phyloP scores from a whole-genome alignment of 2,888 invertebrate genomes.

The Lymantria dispar region DNA sequence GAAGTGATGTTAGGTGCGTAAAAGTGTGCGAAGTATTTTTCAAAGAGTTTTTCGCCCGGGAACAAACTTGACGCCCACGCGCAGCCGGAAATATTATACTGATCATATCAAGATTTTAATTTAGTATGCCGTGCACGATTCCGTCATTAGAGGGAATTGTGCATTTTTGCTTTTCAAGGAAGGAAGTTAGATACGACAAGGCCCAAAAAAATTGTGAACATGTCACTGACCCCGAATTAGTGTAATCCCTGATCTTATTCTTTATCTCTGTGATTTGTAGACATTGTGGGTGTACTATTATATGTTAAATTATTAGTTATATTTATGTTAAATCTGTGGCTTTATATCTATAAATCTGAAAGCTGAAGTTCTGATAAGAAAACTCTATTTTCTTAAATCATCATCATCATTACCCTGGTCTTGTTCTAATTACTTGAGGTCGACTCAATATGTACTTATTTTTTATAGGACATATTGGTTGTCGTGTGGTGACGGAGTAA shows the following conservation, averaged over 20 bases:
- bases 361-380: too few relatives aligned
- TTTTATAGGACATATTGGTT: too few relatives aligned
- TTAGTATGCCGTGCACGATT: slow-evolving; percentile 68
- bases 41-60: slow-evolving; percentile 48
- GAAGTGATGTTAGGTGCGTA: slow-evolving; percentile 57
- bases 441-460: too few relatives aligned
- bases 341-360: too few relatives aligned
- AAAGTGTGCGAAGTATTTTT: slow-evolving; percentile 62
- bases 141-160: slow-evolving; percentile 72
- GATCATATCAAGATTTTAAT: slow-evolving; percentile 65
- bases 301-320: too few relatives aligned
- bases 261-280: slow-evolving; percentile 17
- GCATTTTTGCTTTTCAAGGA: slow-evolving; percentile 63
- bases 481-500: too few relatives aligned
- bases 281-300: slow-evolving; percentile 9
- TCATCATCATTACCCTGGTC: too few relatives aligned
- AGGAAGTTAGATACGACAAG: slow-evolving; percentile 62
- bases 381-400: too few relatives aligned
- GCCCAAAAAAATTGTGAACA: slow-evolving; percentile 38
- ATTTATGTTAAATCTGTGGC: too few relatives aligned
- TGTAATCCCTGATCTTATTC: slow-evolving; percentile 14
- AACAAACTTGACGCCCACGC: slow-evolving; percentile 66
- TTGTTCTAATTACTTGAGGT: too few relatives aligned
- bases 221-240: slow-evolving; percentile 43
- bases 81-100: slow-evolving; percentile 67